Evolutionary conservation across 1,140 invertebrate genomes (phyloP), one percentile per base, ranked within the genome.

Genomic region (Tetraneura akinire): DNA sequence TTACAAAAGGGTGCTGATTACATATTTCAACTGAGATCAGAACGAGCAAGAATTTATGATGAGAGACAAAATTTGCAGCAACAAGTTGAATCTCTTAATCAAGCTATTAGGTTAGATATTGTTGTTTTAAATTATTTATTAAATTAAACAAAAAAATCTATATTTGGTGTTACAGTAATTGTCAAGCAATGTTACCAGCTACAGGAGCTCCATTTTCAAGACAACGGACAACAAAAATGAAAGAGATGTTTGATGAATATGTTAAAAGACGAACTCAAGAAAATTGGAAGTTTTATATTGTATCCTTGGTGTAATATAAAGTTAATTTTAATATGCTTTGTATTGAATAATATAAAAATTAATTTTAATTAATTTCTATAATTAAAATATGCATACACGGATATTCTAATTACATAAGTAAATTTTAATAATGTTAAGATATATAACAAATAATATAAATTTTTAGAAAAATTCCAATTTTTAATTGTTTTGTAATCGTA

Each of bases 211-310:
- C 96, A 32, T 92, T 98, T 78, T 95, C 95, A 45, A 89, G 93
- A 82, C 92, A 95, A 83, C 90, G 93, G 82, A 93, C 92, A n/a
- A 94, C 92, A 84, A 94, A 95, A 85, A 94, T 98, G 89, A 94
- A 93, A 83, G 95, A 97, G 87, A 94, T 97, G 91, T 98, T 96
- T 87, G 92, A 96, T 81, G 91, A 94, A 53, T 97, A 98, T 87
- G 94, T 98, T 16, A 89, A 91, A 82, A 90, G 89, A 80, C 88
- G 95, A 74, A 98, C 96, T 21, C 88, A 92, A 84, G 91, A 93
- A 84, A 96, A 98, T 87, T 98, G 96, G 96, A 98, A 97, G 88
- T 98, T 97, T 88, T 98, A 95, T 95, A 96, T 98, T 89, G 96
- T 97, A 95, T 91, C 88, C 89, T 89, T 88, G 86, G 83, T 73